Evolutionary conservation across 2,888 invertebrate genomes (phyloP), one percentile per base, ranked within the genome.

Genomic region (Serripes groenlandicus): DNA sequence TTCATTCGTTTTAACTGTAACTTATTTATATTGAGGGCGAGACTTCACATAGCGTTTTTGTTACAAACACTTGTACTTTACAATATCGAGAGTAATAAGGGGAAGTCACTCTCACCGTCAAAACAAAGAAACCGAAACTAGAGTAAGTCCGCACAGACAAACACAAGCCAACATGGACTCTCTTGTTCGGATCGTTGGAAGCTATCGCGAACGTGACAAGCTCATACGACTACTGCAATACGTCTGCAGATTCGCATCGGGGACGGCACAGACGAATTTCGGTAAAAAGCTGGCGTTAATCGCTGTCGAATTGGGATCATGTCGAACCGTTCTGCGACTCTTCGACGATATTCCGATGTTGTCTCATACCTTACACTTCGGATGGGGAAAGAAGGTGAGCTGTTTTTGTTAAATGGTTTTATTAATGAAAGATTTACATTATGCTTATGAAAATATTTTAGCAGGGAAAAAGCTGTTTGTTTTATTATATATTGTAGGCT

Each of bases 341-440:
- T 96, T 98, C 90, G 98, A 98, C 95, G 98, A 98, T 92, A 95
- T 98, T 83, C 97, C 98, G 0, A 97, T 97, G 96, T 95, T 98
- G 77, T 96, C 96, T 89, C 96, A 96, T 92, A 96, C 96, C 58
- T 94, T 97, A 62, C 96, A 96, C 83, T 98, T 97, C 95, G 97
- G 97, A 11, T 95, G 97, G 87, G 97, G 97, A 21, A 77, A 87
- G 66, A 71, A 77, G 85, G 85, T 81, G n/a, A n/a, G n/a, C n/a
- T n/a, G n/a, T n/a, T n/a, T n/a, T n/a, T n/a, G n/a, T n/a, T n/a
- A n/a, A n/a, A n/a, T n/a, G n/a, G n/a, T n/a, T n/a, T n/a, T n/a
- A n/a, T n/a, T n/a, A n/a, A n/a, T n/a, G n/a, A n/a, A n/a, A n/a
- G n/a, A n/a, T n/a, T n/a, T n/a, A n/a, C n/a, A n/a, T n/a, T n/a